Conservation (phyloP, 1,140 invertebrate genomes). For the Mya arenaria region DNA sequence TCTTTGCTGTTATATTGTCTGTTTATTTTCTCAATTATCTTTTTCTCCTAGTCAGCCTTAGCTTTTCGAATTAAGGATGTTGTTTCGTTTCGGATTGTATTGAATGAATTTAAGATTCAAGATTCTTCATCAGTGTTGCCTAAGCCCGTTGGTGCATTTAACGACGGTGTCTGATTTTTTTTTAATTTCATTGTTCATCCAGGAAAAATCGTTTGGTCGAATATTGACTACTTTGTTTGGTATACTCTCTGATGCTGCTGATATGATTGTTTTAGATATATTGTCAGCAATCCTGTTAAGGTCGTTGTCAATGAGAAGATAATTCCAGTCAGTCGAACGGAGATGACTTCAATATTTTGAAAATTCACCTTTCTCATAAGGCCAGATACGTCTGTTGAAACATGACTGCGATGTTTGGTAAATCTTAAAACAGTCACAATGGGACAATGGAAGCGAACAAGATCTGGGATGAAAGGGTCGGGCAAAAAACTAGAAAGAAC, state of each 20-base stretch:
- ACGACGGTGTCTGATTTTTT: too few relatives aligned
- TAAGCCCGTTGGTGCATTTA: too few relatives aligned
- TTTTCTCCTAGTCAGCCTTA: too few relatives aligned
- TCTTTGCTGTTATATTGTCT: too few relatives aligned
- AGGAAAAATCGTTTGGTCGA: conserved; percentile 31
- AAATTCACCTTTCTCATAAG: background rate
- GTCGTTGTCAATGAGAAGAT: background rate
- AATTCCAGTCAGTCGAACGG: conserved; percentile 1
- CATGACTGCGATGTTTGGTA: background rate
- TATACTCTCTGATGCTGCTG: conserved; percentile 34
- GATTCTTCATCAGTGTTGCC: too few relatives aligned
- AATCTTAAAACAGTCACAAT: conserved; percentile 17
- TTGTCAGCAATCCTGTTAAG: conserved; percentile 2
- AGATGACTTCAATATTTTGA: background rate
- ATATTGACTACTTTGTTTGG: conserved; percentile 42
- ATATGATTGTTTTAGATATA: conserved; percentile 3
- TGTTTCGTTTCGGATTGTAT: too few relatives aligned
- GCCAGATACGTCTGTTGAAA: conserved; percentile 10
- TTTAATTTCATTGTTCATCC: conserved; percentile 27
- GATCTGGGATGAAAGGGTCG: conserved; percentile 11
- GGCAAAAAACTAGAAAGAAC: background rate
- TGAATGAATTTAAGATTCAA: too few relatives aligned
- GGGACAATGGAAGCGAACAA: conserved; percentile 21
- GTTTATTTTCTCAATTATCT: too few relatives aligned
- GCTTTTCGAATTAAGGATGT: too few relatives aligned